Evolutionary conservation across 1,140 invertebrate species (phyloP).

Genomic region (Conus betulinus): DNA sequence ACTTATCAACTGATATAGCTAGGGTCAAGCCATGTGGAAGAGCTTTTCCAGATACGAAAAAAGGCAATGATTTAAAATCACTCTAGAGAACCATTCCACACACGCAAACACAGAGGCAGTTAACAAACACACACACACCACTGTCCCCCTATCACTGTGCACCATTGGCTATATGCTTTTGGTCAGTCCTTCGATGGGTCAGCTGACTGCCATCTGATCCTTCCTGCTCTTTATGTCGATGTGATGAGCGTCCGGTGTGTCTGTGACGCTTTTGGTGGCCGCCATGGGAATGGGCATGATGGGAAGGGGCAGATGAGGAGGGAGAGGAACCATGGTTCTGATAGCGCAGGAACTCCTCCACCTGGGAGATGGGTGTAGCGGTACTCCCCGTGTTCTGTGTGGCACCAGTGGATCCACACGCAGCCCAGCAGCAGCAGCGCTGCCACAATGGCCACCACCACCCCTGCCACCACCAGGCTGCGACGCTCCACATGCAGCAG

Average conservation of each 20-base stretch:
- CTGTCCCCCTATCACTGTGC: neutral
- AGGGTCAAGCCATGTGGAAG: neutral
- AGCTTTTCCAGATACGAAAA: neutral
- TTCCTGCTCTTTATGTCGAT: neutral
- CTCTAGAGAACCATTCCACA: neutral
- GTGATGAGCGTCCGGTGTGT: neutral
- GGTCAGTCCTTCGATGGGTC: neutral
- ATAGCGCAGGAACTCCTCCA: conserved; percentile 13
- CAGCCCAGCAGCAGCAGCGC: conserved; percentile 42
- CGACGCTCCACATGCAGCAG: conserved; percentile 39
- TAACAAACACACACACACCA: neutral
- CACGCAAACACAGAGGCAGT: neutral
- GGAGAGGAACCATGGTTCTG: neutral
- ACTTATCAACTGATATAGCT: neutral
- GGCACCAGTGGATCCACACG: conserved; percentile 45
- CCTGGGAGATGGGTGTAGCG: conserved; percentile 10
- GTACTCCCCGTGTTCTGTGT: conserved; percentile 29
- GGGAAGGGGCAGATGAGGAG: neutral
- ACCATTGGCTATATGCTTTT: conserved; percentile 13
- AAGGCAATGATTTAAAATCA: neutral
- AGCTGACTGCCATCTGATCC: neutral
- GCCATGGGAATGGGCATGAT: neutral
- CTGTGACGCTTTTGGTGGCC: neutral
- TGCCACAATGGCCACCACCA: conserved; percentile 39
- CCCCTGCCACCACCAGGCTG: conserved; percentile 41